Evolutionary conservation across 2,797 vertebrate species (phyloP).

Genomic region (Crocidura indochinensis): DNA sequence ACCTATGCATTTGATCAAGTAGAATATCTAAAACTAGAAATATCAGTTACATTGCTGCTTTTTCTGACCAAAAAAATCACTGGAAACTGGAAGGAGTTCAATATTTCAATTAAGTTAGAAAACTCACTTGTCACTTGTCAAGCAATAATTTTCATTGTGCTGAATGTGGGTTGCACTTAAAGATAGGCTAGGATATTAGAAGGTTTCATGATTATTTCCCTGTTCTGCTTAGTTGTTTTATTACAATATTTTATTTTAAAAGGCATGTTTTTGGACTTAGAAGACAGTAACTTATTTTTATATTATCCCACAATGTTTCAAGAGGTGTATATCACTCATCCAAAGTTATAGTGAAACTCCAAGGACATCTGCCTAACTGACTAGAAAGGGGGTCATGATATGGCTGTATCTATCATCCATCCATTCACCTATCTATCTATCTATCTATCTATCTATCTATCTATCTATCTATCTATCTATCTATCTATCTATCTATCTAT

Average conservation of each 20-base stretch:
- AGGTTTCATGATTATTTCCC: not conserved
- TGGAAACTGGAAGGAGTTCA: conserved; percentile 47
- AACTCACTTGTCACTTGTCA: not conserved
- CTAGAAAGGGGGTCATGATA: not conserved
- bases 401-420: too few relatives aligned
- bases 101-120: conserved; percentile 33
- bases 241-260: not conserved
- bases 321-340: not conserved
- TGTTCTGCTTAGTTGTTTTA: conserved; percentile 7
- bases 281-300: conserved; percentile 27
- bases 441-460: too few relatives aligned
- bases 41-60: conserved; percentile 29
- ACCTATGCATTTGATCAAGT: conserved; percentile 39
- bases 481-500: too few relatives aligned
- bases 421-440: too few relatives aligned
- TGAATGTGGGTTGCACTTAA: conserved; percentile 4
- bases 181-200: not conserved
- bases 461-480: too few relatives aligned
- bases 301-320: not conserved
- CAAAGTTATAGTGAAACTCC: not conserved
- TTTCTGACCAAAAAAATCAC: conserved; percentile 19
- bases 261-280: not conserved
- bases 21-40: conserved; percentile 48
- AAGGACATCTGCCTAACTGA: not conserved
- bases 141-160: conserved; percentile 11